A percentile compares a stretch with the other conserved stretches of the same genome.
These are phyloP conservation scores for Oreochromis mossambicus DNA, from an alignment of 2,797 vertebrate genomes.

Conservation along the genomic window DNA sequence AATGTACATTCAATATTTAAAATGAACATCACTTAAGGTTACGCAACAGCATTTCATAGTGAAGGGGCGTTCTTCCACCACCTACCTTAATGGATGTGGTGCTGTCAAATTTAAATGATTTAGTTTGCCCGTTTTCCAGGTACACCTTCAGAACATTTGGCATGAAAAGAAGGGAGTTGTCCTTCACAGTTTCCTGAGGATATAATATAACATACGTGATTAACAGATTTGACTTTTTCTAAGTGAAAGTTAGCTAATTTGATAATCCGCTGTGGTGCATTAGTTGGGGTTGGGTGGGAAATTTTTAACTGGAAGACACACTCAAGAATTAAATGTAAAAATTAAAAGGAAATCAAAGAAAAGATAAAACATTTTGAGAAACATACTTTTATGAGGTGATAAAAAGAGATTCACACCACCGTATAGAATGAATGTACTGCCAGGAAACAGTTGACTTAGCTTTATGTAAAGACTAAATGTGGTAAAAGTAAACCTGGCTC, in stretches of 20 bases:
- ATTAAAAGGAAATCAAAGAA: background rate
- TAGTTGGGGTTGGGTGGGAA: background rate
- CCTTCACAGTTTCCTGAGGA: slow-evolving; percentile 80
- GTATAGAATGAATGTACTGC: background rate
- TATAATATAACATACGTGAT: background rate
- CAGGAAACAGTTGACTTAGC: background rate
- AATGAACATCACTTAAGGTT: slow-evolving; percentile 23
- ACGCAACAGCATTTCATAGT: slow-evolving; percentile 15
- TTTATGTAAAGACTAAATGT: background rate
- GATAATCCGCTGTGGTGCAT: background rate
- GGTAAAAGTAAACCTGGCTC: background rate
- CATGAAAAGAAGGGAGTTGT: slow-evolving; percentile 98
- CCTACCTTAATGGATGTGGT: slow-evolving; percentile 97
- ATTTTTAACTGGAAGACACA: background rate
- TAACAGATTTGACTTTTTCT: background rate
- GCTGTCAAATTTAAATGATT: slow-evolving; percentile 98
- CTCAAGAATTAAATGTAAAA: background rate
- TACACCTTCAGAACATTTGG: slow-evolving; percentile 99
- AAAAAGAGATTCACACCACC: background rate
- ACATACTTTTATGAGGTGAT: background rate
- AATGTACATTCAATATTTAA: slow-evolving; percentile 24
- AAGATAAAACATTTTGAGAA: background rate
- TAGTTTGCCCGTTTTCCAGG: slow-evolving; percentile 98
- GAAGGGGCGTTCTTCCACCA: background rate
- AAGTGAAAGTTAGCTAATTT: background rate